These are phyloP conservation scores for Atta texana DNA, from an alignment of 1,140 invertebrate species.

Conservation along the genomic window DNA sequence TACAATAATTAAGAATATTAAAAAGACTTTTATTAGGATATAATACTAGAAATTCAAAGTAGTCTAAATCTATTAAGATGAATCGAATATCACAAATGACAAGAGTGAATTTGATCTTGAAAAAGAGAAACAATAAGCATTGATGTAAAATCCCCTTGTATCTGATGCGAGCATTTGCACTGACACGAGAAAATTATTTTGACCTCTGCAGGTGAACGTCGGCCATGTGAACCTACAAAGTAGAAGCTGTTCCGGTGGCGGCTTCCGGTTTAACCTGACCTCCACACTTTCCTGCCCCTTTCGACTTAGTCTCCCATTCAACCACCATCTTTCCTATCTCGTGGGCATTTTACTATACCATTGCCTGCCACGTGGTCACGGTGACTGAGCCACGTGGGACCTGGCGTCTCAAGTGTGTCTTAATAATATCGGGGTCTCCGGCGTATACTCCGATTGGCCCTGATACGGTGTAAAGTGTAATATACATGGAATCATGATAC, in stretches of 20 bases:
- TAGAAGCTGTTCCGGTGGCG: slow-evolving; percentile 81
- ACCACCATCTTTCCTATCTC: slow-evolving; percentile 78
- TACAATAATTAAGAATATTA: neutral
- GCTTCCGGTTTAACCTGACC: slow-evolving; percentile 83
- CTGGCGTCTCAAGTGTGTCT: slow-evolving; percentile 75
- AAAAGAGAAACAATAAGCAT: neutral
- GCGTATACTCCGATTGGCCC: slow-evolving; percentile 27
- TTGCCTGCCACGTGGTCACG: slow-evolving; percentile 83
- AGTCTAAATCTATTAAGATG: neutral
- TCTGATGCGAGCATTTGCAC: slow-evolving; percentile 75
- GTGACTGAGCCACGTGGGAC: slow-evolving; percentile 84
- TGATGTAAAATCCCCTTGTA: slow-evolving; percentile 50
- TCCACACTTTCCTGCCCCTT: slow-evolving; percentile 67
- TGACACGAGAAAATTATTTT: slow-evolving; percentile 81
- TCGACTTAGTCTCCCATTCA: slow-evolving; percentile 75
- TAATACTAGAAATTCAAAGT: neutral
- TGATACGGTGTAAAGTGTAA: slow-evolving; percentile 39
- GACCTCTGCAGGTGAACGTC: slow-evolving; percentile 77
- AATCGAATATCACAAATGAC: neutral
- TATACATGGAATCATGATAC: slow-evolving; percentile 30
- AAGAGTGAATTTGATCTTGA: neutral
- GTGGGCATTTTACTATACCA: slow-evolving; percentile 76
- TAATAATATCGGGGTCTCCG: slow-evolving; percentile 61
- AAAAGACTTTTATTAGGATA: neutral
- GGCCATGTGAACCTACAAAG: slow-evolving; percentile 82